These are phyloP conservation scores for Slavum lentiscoides DNA, from an alignment of 2,888 invertebrate genomes.

Conservation along the genomic window DNA sequence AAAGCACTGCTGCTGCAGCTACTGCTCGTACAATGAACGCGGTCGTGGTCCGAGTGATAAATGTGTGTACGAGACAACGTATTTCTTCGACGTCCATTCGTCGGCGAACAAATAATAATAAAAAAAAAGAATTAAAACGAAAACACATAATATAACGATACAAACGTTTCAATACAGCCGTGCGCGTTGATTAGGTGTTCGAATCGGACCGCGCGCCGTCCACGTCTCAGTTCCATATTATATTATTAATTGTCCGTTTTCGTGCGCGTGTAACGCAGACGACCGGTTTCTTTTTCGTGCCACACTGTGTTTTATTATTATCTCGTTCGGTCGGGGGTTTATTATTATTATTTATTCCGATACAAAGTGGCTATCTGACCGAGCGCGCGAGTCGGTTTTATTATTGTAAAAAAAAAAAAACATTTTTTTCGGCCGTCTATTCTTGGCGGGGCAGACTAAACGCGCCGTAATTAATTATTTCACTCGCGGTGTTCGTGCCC, in stretches of 20 bases:
- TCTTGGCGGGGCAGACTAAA: constrained; percentile 27
- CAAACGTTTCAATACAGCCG: constrained; percentile 4
- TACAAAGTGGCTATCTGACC: constrained; percentile 29
- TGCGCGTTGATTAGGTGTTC: constrained; percentile 40
- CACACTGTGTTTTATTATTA: not conserved
- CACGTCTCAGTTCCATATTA: not conserved
- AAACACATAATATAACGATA: constrained; percentile 6
- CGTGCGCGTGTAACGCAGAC: not conserved
- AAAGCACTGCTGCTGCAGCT: too few species aligned
- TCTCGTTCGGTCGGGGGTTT: not conserved
- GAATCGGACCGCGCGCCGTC: not conserved
- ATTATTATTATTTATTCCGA: not conserved
- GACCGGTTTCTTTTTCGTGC: constrained; percentile 50
- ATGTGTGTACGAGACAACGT: too few species aligned
- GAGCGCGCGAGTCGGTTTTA: constrained; percentile 25
- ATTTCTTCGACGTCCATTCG: too few species aligned
- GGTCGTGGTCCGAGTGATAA: too few species aligned
- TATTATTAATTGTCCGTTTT: constrained; percentile 47
- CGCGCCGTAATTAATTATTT: constrained; percentile 46
- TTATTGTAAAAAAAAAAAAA: too few species aligned
- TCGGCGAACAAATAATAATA: too few species aligned
- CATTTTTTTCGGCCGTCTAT: not conserved
- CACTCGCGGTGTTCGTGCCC: constrained; percentile 40
- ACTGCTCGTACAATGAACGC: too few species aligned
- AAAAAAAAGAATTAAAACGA: not conserved